phyloP scores from a whole-genome alignment of 2,888 invertebrate species.

The Pollenia amentaria region DNA sequence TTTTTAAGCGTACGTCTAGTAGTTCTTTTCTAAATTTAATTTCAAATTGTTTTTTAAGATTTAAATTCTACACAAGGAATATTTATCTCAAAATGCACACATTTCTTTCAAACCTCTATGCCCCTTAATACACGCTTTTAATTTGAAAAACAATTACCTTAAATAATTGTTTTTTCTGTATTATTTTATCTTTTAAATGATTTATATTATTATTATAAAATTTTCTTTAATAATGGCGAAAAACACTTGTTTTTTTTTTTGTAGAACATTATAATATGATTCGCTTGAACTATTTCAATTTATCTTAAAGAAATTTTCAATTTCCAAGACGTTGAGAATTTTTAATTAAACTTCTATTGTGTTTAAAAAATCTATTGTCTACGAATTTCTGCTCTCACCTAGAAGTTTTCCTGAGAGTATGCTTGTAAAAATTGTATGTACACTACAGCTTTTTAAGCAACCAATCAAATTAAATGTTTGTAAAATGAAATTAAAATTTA shows the following conservation, averaged over 20 bases:
- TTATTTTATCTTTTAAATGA: background rate
- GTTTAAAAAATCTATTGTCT: slow-evolving; percentile 50
- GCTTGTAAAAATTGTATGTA: slow-evolving; percentile 40
- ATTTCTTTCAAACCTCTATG: no score
- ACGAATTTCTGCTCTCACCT: slow-evolving; percentile 35
- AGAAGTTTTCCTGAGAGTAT: slow-evolving; percentile 20
- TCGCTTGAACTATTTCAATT: slow-evolving; percentile 62
- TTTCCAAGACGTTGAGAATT: slow-evolving; percentile 59
- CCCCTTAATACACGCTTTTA: no score
- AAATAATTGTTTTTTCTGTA: no score
- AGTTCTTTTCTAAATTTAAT: no score
- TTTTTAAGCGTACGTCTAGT: no score
- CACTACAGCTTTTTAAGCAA: slow-evolving; percentile 4
- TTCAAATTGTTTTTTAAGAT: no score
- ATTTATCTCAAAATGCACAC: no score
- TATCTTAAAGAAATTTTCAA: slow-evolving; percentile 41
- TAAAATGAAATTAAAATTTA: slow-evolving; percentile 67
- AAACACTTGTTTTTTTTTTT: background rate
- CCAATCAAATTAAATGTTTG: slow-evolving; percentile 67
- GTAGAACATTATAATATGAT: slow-evolving; percentile 19
- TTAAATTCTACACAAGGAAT: no score
- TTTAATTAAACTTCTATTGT: slow-evolving; percentile 70
- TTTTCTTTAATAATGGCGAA: slow-evolving; percentile 10
- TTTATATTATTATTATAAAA: slow-evolving; percentile 2
- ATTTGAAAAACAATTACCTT: no score